Evolutionary conservation across 2,113 vertebrate species (phyloP), one percentile per base, ranked within the genome.

Genomic region (Thoracochromis brauschi): DNA sequence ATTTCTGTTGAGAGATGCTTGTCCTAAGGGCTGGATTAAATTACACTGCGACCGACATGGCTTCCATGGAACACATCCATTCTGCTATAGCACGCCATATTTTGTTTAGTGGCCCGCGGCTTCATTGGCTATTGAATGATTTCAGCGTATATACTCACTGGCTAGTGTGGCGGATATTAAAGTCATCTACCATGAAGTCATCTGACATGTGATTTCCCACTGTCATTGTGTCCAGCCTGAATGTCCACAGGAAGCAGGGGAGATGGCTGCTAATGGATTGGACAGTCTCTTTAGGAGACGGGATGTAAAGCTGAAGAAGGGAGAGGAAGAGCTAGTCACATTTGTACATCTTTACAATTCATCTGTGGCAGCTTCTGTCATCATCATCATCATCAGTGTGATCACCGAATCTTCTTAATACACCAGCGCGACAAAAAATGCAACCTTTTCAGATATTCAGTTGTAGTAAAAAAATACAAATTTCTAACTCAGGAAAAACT

Each of bases 161-260:
- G 93, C 93, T 89, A 93, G 88, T 87, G 93, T 81, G 85, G 91
- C 87, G 92, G 94, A 96, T 95, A 96, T 96, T 95, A 96, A 96
- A 96, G 94, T 92, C 92, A 96, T 96, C 92, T 87, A 94, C 87
- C 95, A 95, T 94, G 93, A 96, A 93, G 86, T 90, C 82, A 57
- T 93, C 89, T 89, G 93, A 95, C 92, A 89, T 94, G 93, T 91
- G 94, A 94, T 92, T 94, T 93, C 92, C 92, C 88, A 55, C 85
- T 75, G 73, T 91, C 88, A 88, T 92, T 88, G 89, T 94, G 86
- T 95, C 92, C 87, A 42, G 71, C 79, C 51, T 78, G 88, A 82
- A 87, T 78, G 92, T 93, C 92, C 92, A 85, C 57, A 54, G 86
- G 87, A 92, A 87, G 85, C 65, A 45, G 83, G 26, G 65, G 58